phyloP scores from a whole-genome alignment of 2,113 vertebrate species.

The Columba janthina region DNA sequence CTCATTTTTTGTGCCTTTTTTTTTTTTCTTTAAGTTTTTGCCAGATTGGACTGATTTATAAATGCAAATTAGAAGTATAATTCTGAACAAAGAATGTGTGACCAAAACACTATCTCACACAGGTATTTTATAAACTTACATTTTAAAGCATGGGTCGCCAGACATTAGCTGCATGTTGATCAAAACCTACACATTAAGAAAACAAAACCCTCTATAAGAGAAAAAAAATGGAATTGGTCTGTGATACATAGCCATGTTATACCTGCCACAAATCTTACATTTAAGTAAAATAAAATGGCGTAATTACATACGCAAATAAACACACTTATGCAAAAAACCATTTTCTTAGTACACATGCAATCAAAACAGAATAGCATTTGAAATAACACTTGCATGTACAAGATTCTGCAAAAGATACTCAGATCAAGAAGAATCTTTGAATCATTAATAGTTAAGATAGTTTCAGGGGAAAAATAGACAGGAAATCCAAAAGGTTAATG shows the following conservation, averaged over 20 bases:
- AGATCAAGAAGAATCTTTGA: not conserved
- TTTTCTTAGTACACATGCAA: not conserved
- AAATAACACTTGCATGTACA: not conserved
- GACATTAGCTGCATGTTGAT: slow-evolving; percentile 96
- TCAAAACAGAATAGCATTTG: not conserved
- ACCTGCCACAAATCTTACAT: not conserved
- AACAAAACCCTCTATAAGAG: not conserved
- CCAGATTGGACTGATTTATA: not conserved
- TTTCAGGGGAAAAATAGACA: not conserved
- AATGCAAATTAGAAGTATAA: not conserved
- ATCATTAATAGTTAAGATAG: not conserved
- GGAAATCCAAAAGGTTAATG: not conserved
- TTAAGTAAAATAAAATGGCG: not conserved
- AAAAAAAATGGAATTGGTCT: not conserved
- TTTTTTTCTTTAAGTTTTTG: not conserved
- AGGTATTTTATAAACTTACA: slow-evolving; percentile 75
- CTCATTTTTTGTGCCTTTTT: not conserved
- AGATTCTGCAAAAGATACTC: not conserved
- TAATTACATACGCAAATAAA: not conserved
- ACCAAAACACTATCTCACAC: not conserved
- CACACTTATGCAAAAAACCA: not conserved
- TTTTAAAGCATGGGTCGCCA: slow-evolving; percentile 98
- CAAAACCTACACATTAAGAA: slow-evolving; percentile 80
- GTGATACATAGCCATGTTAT: not conserved
- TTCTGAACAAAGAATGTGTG: not conserved